Evolutionary conservation across 2,888 invertebrate genomes (phyloP), one percentile per base, ranked within the genome.

Genomic region (Pycnomerus fuliginosus): DNA sequence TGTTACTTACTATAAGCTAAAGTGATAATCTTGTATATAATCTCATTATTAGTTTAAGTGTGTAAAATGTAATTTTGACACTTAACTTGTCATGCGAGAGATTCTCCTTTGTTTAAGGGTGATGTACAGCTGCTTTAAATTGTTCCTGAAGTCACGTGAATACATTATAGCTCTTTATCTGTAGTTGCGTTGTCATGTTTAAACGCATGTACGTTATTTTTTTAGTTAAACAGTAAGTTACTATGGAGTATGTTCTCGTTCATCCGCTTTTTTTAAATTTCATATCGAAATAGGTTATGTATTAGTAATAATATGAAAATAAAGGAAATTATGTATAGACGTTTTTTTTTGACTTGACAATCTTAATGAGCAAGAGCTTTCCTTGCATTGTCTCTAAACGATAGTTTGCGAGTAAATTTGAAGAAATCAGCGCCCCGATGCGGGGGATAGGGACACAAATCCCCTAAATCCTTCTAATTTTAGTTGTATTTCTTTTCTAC

Each of bases 1-100:
- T 47, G 25, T 4, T 25, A 20, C 20, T 5, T 20, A 10, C 16
- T 33, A 33, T 32, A 48, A 48, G 43, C 41, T 41, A 35, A 48
- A 48, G 48, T 48, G 48, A 48, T 48, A 48, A 43, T 44, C 39
- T 48, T 48, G 39, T 44, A 44, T 39, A 44, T 44, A 44, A 37
- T 44, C 30, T 38, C 44, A 39, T 39, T 38, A 23, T 41, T 16
- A 29, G n/a, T n/a, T n/a, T n/a, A 27, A 16, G 16, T 40, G 37
- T 37, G 25, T 20, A 16, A 20, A 16, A 27, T 33, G 32, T 31
- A 13, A 13, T 17, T n/a, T 25, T 25, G 16, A 37, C 30, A 31
- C 32, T 31, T n/a, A n/a, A n/a, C 15, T 31, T 38, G 22, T 23
- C 27, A 33, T 34, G 34, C 41, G 33, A 30, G 32, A 39, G 16